Conservation (phyloP, 2,797 vertebrate species). For the Eulemur mongoz region DNA sequence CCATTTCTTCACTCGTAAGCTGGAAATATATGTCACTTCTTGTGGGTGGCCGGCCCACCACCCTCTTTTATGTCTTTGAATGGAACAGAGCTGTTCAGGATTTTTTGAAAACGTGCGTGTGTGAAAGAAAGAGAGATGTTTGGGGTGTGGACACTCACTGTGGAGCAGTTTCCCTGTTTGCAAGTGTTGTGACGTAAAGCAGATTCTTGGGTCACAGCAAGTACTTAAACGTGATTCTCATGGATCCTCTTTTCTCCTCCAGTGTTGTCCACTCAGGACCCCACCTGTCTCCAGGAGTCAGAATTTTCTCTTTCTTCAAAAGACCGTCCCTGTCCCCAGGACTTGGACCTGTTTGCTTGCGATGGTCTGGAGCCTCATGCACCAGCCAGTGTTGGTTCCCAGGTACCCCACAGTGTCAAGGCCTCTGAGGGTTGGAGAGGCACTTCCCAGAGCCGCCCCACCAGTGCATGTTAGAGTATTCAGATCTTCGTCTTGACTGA, state of each 20-base stretch:
- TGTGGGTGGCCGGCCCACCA: not conserved
- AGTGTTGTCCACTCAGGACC: conserved; percentile 30
- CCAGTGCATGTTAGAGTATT: not conserved
- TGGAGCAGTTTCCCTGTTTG: not conserved
- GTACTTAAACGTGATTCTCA: not conserved
- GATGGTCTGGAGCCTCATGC: not conserved
- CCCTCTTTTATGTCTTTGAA: not conserved
- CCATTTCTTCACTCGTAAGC: not conserved
- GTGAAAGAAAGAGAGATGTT: too few relatives aligned
- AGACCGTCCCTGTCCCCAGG: conserved; percentile 29
- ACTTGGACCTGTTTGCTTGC: conserved; percentile 21
- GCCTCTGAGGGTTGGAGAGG: not conserved
- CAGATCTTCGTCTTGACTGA: not conserved
- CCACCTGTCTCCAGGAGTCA: conserved; percentile 5
- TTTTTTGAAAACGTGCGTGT: not conserved
- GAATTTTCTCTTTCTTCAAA: conserved; percentile 29
- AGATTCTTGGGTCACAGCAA: not conserved
- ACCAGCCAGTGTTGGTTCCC: not conserved
- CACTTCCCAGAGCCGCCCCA: not conserved
- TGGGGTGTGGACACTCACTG: not conserved
- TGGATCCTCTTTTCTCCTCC: not conserved
- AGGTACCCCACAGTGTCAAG: conserved; percentile 51
- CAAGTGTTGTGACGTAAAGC: not conserved
- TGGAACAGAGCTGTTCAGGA: not conserved
- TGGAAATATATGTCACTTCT: not conserved